A percentile compares a stretch with the other conserved stretches of the same genome.
Conservation (phyloP, 2,888 invertebrate species). For the Belgica antarctica region DNA sequence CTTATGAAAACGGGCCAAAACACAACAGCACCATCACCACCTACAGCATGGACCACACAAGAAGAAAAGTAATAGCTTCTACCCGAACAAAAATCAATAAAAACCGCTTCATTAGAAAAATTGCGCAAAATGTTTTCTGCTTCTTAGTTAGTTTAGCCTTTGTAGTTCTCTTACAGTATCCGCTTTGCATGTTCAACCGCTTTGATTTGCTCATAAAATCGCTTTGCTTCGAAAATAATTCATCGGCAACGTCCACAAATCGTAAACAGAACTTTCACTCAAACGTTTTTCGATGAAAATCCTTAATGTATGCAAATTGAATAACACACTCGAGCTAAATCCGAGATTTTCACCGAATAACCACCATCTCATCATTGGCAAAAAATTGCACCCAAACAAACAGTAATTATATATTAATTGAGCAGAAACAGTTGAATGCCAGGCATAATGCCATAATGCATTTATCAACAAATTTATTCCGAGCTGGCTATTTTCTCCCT, state of each 20-base stretch:
- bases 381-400: conserved; percentile 18
- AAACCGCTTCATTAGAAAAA: conserved; percentile 22
- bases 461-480: conserved; percentile 24
- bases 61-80: background rate
- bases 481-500: background rate
- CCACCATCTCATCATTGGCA: background rate
- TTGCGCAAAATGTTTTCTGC: background rate
- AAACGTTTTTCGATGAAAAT: background rate
- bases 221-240: background rate
- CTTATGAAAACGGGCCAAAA: conserved; percentile 38
- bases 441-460: conserved; percentile 35
- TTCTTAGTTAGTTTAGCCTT: conserved; percentile 12
- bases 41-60: background rate
- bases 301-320: background rate
- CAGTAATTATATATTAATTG: conserved; percentile 38
- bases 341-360: conserved; percentile 17
- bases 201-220: too few species aligned
- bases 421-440: conserved; percentile 26
- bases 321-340: background rate
- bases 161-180: background rate
- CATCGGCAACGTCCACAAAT: background rate
- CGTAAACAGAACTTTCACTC: background rate
- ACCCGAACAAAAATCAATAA: conserved; percentile 10
- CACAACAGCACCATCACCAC: background rate
- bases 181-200: background rate